phyloP scores from a whole-genome alignment of 2,888 invertebrate genomes.

The Hemaris fuciformis region DNA sequence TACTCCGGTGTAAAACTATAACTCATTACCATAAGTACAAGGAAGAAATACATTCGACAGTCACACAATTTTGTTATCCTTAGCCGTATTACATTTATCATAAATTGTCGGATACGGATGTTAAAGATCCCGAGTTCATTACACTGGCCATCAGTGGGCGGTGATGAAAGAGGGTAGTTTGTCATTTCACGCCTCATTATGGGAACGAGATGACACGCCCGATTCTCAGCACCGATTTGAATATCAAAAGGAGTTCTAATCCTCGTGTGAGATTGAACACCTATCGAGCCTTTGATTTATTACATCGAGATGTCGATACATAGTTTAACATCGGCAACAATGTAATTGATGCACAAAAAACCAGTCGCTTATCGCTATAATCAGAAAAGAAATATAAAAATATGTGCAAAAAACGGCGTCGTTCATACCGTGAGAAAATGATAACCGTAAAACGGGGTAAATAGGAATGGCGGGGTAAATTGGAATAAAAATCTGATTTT shows the following conservation, averaged over 20 bases:
- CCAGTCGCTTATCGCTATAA: conserved; percentile 9
- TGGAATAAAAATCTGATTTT: no score
- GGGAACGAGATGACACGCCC: conserved; percentile 37
- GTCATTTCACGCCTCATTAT: conserved; percentile 61
- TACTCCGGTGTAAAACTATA: no score
- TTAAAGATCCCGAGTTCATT: conserved; percentile 41
- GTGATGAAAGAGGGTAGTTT: conserved; percentile 63
- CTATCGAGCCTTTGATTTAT: conserved; percentile 26
- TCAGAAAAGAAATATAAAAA: neutral
- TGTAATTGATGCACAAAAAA: conserved; percentile 1
- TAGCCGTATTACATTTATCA: conserved; percentile 27
- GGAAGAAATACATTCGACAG: neutral
- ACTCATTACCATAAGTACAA: no score
- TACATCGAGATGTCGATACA: neutral
- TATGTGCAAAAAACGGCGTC: neutral
- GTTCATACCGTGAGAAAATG: neutral
- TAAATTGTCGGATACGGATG: conserved; percentile 38
- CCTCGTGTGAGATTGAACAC: conserved; percentile 38
- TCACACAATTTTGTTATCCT: conserved; percentile 6
- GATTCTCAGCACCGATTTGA: conserved; percentile 52
- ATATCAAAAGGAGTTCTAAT: conserved; percentile 45
- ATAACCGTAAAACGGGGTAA: no score
- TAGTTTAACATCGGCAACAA: neutral
- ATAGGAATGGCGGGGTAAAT: no score
- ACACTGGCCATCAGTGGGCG: conserved; percentile 55